Conservation (phyloP, 2,888 invertebrate genomes). For the Dioctria rufipes region DNA sequence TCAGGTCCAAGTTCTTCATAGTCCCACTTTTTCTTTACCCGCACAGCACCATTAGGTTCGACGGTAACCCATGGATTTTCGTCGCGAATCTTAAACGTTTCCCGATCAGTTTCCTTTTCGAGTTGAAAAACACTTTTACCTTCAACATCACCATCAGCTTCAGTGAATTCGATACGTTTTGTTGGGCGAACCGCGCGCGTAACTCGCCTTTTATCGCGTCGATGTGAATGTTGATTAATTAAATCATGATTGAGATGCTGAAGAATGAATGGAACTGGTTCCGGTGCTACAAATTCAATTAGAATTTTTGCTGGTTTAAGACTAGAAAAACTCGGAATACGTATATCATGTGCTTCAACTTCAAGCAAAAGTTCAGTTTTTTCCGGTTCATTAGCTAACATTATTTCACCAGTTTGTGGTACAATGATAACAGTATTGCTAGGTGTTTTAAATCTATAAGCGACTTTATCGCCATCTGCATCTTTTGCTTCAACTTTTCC, state of each 20-base stretch:
- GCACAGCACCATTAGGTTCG: slow-evolving; percentile 91
- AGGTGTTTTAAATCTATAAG: slow-evolving; percentile 86
- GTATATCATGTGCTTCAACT: slow-evolving; percentile 87
- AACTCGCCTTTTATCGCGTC: slow-evolving; percentile 83
- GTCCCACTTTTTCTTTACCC: slow-evolving; percentile 97
- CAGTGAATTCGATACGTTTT: slow-evolving; percentile 92
- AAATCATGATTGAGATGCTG: slow-evolving; percentile 74
- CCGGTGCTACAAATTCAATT: slow-evolving; percentile 79
- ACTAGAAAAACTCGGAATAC: slow-evolving; percentile 81
- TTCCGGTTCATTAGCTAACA: slow-evolving; percentile 85
- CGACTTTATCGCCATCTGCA: slow-evolving; percentile 92
- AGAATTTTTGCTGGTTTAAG: slow-evolving; percentile 82
- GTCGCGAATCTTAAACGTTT: slow-evolving; percentile 93
- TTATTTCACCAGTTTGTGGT: slow-evolving; percentile 92
- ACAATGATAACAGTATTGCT: slow-evolving; percentile 90
- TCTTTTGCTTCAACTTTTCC: slow-evolving; percentile 91
- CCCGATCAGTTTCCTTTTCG: slow-evolving; percentile 92
- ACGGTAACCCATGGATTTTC: slow-evolving; percentile 96
- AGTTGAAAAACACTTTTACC: slow-evolving; percentile 90
- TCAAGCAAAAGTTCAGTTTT: slow-evolving; percentile 79
- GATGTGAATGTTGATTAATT: slow-evolving; percentile 73
- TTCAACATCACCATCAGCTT: slow-evolving; percentile 90
- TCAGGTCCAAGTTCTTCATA: slow-evolving; percentile 94
- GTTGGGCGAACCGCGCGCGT: slow-evolving; percentile 95
- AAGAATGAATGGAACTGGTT: slow-evolving; percentile 75